Evolutionary conservation across 1,140 invertebrate genomes (phyloP).

Genomic region (Cataglyphis hispanica): DNA sequence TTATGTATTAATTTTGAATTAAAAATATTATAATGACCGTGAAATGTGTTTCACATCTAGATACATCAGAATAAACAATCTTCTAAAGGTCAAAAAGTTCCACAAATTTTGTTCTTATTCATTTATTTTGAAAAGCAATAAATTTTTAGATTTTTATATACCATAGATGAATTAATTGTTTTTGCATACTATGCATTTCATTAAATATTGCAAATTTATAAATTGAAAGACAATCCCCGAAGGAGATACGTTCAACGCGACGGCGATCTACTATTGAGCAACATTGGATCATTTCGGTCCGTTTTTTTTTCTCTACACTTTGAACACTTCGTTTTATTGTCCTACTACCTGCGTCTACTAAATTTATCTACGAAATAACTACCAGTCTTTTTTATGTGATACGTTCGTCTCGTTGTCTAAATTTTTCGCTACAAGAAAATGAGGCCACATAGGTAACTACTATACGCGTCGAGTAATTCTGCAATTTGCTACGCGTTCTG

Average conservation of each 20-base stretch:
- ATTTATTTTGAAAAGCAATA: not conserved
- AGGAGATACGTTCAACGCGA: conserved; percentile 50
- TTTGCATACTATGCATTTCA: not conserved
- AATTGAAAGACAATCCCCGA: conserved; percentile 24
- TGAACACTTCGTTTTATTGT: conserved; percentile 82
- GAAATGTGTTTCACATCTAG: not conserved
- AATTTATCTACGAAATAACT: conserved; percentile 80
- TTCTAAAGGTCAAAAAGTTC: not conserved
- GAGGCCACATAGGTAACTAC: conserved; percentile 83
- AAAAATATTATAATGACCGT: not conserved
- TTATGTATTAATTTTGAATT: not conserved
- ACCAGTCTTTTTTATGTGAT: conserved; percentile 82
- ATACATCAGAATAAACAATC: not conserved
- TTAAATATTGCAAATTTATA: not conserved
- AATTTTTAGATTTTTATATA: not conserved
- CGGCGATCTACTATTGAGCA: conserved; percentile 50
- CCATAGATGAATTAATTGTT: not conserved
- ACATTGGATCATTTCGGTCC: conserved; percentile 52
- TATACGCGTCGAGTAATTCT: conserved; percentile 62
- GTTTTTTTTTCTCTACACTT: conserved; percentile 63
- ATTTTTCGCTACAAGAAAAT: conserved; percentile 79
- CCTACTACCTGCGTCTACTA: conserved; percentile 76
- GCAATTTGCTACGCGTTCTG: conserved; percentile 68
- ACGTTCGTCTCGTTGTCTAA: conserved; percentile 67
- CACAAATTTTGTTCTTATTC: not conserved